Evolutionary conservation across 2,113 vertebrate genomes (phyloP), one percentile per base, ranked within the genome.

Genomic region (Guaruba guarouba): DNA sequence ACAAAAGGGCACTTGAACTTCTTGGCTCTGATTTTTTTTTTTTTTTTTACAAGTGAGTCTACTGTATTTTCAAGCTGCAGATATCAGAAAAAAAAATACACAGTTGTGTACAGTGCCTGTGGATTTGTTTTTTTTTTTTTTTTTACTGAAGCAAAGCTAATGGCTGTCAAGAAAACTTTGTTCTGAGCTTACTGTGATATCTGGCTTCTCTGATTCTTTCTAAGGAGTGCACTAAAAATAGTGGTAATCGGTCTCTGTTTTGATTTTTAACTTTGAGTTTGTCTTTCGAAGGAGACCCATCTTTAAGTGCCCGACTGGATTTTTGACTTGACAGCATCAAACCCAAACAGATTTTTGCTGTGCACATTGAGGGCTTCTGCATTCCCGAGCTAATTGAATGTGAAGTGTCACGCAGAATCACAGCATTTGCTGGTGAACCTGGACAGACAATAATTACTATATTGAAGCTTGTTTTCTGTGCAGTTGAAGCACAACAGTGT

Each of bases 401-500:
- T 41, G 18, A 75, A 59, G 57, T 62, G 70, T 82, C 68, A 33
- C 4, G 1, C 62, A 57, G 37, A 81, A 67, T 37, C 66, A 41
- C 41, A 39, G 59, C 49, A 19, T 94, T 90, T 90, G 73, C 91
- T 78, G 80, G 83, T 71, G 85, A 81, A 62, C 51, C 51, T 68
- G 44, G 86, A 6, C 61, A 83, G 80, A 63, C 80, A 57, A 55
- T 84, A 86, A 90, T 90, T 82, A 39, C 59, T 91, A 31, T 46
- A 44, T 18, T 16, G 55, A 68, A 14, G 77, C 75, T 76, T 61
- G 85, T 84, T 76, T 95, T 70, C 78, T 90, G 46, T 86, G 55
- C 43, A 93, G 70, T n/a, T 55, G 83, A 87, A 91, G 76, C 91
- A 67, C 39, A 90, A 74, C 64, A 89, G 52, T 44, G n/a, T 93